Evolutionary conservation across 2,113 vertebrate species (phyloP).

Genomic region (Saguinus midas): DNA sequence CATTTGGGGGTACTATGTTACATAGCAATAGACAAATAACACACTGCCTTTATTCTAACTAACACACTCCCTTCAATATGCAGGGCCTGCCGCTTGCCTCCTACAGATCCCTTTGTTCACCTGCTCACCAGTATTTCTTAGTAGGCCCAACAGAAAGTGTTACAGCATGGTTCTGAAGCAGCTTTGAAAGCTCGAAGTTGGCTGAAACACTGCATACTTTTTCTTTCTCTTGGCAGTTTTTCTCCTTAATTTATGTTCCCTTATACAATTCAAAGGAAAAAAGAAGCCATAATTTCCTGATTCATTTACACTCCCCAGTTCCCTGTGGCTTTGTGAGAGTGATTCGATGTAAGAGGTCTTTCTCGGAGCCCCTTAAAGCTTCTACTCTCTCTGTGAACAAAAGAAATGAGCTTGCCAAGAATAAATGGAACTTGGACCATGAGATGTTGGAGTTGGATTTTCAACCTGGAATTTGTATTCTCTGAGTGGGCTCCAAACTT

Average conservation of each 20-base stretch:
- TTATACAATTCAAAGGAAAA: slow-evolving; percentile 35
- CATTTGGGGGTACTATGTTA: background rate
- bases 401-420: slow-evolving; percentile 59
- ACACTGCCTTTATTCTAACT: background rate
- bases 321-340: background rate
- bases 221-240: slow-evolving; percentile 42
- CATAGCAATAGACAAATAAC: background rate
- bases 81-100: background rate
- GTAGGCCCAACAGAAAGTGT: background rate
- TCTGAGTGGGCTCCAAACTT: slow-evolving; percentile 46
- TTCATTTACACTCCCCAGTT: slow-evolving; percentile 28
- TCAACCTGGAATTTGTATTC: slow-evolving; percentile 58
- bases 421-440: slow-evolving; percentile 50
- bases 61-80: background rate
- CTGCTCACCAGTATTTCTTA: background rate
- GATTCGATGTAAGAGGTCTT: slow-evolving; percentile 33
- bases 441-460: slow-evolving; percentile 54
- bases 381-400: slow-evolving; percentile 54
- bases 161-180: background rate
- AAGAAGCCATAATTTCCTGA: slow-evolving; percentile 38
- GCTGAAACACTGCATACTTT: background rate
- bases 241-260: slow-evolving; percentile 45
- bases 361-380: slow-evolving; percentile 37
- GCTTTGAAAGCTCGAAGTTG: slow-evolving; percentile 27
- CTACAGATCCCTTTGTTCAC: background rate